These are phyloP conservation scores for Thelaira solivaga DNA, from an alignment of 2,888 invertebrate species.

Conservation along the genomic window DNA sequence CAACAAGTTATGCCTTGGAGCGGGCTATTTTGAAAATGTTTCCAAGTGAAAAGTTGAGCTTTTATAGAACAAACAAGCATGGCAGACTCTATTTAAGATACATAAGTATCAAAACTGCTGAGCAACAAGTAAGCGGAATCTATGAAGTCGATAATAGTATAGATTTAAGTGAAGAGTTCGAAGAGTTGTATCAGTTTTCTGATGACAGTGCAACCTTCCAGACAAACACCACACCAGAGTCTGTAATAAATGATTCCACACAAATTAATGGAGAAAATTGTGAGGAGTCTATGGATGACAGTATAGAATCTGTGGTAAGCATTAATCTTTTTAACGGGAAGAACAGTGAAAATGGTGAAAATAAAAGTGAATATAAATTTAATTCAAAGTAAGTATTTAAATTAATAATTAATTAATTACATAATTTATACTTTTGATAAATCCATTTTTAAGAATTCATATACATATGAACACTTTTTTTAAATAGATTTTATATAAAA, in stretches of 20 bases:
- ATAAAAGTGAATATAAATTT: not conserved
- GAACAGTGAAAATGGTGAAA: not conserved
- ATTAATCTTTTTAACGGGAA: not conserved
- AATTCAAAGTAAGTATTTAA: constrained; percentile 8
- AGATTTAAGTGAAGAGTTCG: not conserved
- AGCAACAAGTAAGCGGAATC: constrained; percentile 2
- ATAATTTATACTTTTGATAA: too few relatives aligned
- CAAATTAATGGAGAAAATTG: not conserved
- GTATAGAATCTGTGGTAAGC: not conserved
- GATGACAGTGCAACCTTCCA: not conserved
- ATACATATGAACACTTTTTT: too few relatives aligned
- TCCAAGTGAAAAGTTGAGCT: constrained; percentile 69
- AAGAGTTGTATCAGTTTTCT: not conserved
- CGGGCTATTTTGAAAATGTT: constrained; percentile 69
- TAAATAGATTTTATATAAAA: too few relatives aligned
- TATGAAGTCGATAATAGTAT: not conserved
- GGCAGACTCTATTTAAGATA: constrained; percentile 72
- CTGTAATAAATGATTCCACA: not conserved
- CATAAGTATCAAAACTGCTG: constrained; percentile 61
- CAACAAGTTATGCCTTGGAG: constrained; percentile 69
- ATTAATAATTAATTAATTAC: too few relatives aligned
- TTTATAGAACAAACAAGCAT: constrained; percentile 70
- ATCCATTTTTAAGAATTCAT: too few relatives aligned
- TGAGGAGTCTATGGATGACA: not conserved
- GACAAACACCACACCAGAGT: not conserved